Conservation (phyloP, 2,888 invertebrate species). For the Heliconius ethilla region DNA sequence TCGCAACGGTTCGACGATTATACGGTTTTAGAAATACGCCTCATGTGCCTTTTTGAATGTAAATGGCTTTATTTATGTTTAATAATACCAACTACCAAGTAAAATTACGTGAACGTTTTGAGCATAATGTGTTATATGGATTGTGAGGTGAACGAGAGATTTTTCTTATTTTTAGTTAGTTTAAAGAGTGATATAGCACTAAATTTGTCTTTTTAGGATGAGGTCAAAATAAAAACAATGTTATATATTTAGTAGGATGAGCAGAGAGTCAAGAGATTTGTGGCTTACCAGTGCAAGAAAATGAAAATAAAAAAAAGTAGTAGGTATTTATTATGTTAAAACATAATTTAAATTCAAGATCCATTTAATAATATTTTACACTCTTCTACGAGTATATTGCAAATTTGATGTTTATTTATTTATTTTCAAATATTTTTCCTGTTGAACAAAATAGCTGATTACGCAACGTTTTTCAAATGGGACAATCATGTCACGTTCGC, state of each 20-base stretch:
- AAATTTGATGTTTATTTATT: neutral
- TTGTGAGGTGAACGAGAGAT: neutral
- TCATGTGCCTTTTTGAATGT: conserved; percentile 11
- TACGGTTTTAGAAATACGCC: conserved; percentile 3
- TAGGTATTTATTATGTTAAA: neutral
- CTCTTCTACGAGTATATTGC: neutral
- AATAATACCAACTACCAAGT: conserved; percentile 1
- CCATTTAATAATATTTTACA: neutral
- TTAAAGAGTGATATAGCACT: neutral
- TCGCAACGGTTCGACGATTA: conserved; percentile 16
- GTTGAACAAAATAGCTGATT: conserved; percentile 18
- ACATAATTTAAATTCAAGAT: neutral
- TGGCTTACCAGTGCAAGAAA: neutral
- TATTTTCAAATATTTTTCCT: conserved; percentile 23
- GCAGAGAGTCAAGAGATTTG: neutral
- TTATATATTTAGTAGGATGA: neutral
- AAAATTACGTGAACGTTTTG: conserved; percentile 7
- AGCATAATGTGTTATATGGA: neutral
- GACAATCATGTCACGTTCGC: conserved; percentile 36
- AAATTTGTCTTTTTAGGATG: neutral
- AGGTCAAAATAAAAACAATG: neutral
- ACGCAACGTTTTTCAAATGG: neutral
- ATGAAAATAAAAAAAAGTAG: neutral
- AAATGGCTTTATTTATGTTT: conserved; percentile 17
- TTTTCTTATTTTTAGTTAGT: neutral